Base-by-base conservation (phyloP, 2,888 invertebrate genomes). In the Parnassius apollo region DNA sequence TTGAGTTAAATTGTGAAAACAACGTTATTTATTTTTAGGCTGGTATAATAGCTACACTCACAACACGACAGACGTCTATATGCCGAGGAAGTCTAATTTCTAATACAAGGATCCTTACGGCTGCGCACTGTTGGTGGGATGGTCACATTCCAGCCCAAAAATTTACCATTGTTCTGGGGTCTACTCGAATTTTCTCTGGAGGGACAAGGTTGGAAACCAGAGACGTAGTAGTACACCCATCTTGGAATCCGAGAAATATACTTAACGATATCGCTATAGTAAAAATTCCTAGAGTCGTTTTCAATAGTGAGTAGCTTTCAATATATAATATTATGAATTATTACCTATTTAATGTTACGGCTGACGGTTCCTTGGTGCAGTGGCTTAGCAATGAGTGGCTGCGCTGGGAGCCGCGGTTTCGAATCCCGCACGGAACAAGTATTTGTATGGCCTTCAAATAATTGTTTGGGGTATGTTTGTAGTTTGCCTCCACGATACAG, bases 91-190 rank as follows among this genome's bases (percentile, higher is more conserved):
- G 87, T 2, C 74, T 91, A 2, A 65, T 90, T 42, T 88, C 89
- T 4, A 70, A 71, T 49, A 86, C 76, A 0, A 70, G 84, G 9
- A 78, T 89, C 9, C 70, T 91, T 1, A 88, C 89, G 0, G 91
- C 90, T 1, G 90, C 88, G 0, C 90, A 91, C 59, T 90, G 90
- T 72, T 91, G 89, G 90, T 85, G 77, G 75, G 91, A 90, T 8
- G 91, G 90, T 0, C 66, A 76, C 59, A 81, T 66, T 61, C 85
- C 82, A 62, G 87, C 87, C 1, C 52, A 57, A n/a, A 54, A 42
- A 25, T 88, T 91, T 69, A 85, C 84, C 7, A 64, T 86, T 1
- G 89, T 90, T 0, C 78, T 91, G 0, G 90, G 90, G 0, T 87
- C 89, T 2, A 57, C 82, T 0, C 83, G 79, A 2, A 76, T 91